A percentile compares a stretch with the other conserved stretches of the same genome.
These are phyloP conservation scores for Isurus oxyrinchus DNA, from an alignment of 2,113 vertebrate species.

Conservation along the genomic window DNA sequence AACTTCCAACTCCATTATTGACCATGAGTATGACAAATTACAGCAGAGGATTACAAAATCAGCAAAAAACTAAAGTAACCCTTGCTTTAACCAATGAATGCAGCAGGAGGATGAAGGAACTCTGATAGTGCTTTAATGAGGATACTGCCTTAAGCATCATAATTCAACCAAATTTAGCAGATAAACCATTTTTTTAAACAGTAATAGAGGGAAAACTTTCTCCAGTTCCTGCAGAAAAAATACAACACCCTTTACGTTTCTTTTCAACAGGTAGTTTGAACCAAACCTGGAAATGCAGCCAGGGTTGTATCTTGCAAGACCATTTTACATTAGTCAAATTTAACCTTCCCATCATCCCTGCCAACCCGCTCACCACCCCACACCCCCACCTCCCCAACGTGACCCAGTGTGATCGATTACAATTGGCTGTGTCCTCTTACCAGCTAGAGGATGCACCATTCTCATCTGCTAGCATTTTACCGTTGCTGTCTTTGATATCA, in stretches of 20 bases:
- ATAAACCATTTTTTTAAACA: background rate
- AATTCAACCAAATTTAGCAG: background rate
- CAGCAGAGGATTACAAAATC: background rate
- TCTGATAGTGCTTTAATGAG: background rate
- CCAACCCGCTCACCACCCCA: background rate
- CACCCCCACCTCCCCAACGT: background rate
- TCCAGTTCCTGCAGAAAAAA: background rate
- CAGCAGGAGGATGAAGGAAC: background rate
- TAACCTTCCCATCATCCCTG: background rate
- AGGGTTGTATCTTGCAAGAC: background rate
- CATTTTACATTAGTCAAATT: background rate
- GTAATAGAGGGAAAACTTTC: background rate
- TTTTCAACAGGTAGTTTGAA: background rate
- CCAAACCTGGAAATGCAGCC: background rate
- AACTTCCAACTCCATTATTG: slow-evolving; percentile 6
- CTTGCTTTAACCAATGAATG: background rate
- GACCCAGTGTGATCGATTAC: background rate
- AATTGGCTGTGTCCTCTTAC: background rate
- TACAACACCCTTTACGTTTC: background rate
- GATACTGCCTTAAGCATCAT: background rate
- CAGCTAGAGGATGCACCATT: background rate
- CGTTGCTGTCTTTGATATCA: background rate
- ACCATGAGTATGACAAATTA: slow-evolving; percentile 17
- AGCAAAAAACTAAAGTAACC: background rate
- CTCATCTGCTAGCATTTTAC: background rate